Percentiles rank a stretch among this genome's conserved stretches.
Conservation (phyloP, 2,888 invertebrate genomes). For the Agelastica alni region DNA sequence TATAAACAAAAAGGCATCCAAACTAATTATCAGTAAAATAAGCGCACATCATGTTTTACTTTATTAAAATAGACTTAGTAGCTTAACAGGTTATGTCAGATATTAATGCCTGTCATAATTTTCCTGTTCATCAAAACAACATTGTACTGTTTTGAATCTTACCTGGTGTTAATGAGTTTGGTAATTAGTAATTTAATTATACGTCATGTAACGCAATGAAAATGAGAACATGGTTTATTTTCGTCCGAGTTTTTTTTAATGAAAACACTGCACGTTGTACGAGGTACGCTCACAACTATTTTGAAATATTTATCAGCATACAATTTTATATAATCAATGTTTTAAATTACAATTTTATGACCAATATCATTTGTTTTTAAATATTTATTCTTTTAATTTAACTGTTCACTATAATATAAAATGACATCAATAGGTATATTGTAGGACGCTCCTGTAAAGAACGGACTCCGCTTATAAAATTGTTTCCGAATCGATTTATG, state of each 20-base stretch:
- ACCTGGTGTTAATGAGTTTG: not conserved
- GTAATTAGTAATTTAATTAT: not conserved
- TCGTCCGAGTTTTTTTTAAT: not conserved
- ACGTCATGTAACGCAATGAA: not conserved
- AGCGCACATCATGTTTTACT: not conserved
- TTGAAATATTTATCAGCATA: not conserved
- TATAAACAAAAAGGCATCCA: too few relatives aligned
- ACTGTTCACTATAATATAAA: too few relatives aligned
- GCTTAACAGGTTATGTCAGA: not conserved
- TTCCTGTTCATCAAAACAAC: not conserved
- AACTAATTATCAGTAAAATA: not conserved
- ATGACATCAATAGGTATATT: too few relatives aligned
- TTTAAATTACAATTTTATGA: too few relatives aligned
- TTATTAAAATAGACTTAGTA: not conserved
- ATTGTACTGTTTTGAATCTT: not conserved
- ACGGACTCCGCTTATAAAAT: not conserved
- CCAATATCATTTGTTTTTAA: too few relatives aligned
- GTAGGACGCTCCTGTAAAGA: too few relatives aligned
- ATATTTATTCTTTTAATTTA: too few relatives aligned
- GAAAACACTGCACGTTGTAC: not conserved
- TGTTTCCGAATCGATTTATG: conserved; percentile 6
- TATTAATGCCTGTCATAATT: not conserved
- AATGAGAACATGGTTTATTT: not conserved
- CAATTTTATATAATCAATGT: too few relatives aligned
- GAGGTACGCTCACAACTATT: not conserved